phyloP scores from a whole-genome alignment of 2,797 vertebrate genomes.

The Anguilla marmorata region DNA sequence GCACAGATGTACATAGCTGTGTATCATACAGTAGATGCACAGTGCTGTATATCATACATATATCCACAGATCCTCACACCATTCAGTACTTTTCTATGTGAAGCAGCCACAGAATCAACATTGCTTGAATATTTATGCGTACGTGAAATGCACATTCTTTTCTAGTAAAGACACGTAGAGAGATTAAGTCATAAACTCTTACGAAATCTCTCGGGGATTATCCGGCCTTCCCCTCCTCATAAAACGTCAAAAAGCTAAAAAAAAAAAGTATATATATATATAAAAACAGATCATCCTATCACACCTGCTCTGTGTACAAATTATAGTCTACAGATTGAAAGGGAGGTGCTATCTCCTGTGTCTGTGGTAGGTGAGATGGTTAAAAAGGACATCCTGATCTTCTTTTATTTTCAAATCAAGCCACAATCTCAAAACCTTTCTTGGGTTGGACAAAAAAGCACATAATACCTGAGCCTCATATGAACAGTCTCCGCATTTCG shows the following conservation, averaged over 20 bases:
- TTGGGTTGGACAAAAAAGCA: not conserved
- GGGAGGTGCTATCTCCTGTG: constrained; percentile 53
- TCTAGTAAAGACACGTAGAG: constrained; percentile 57
- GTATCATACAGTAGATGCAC: too few species aligned
- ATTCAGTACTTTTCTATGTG: constrained; percentile 27
- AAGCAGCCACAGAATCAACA: constrained; percentile 52
- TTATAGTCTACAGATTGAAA: constrained; percentile 64
- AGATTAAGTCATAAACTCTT: constrained; percentile 61
- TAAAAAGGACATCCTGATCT: constrained; percentile 48
- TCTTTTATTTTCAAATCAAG: constrained; percentile 43
- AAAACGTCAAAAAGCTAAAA: constrained; percentile 48
- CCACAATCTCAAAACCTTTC: constrained; percentile 18
- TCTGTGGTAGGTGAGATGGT: constrained; percentile 71
- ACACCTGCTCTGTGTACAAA: constrained; percentile 76
- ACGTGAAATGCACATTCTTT: constrained; percentile 52
- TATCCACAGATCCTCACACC: constrained; percentile 1
- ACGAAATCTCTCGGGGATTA: constrained; percentile 53
- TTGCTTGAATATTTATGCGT: constrained; percentile 49
- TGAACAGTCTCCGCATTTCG: not conserved
- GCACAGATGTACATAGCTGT: not conserved
- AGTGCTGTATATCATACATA: not conserved
- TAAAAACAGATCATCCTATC: constrained; percentile 57
- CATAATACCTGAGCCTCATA: not conserved
- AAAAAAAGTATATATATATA: too few species aligned
- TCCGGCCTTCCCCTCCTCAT: constrained; percentile 49